phyloP scores from a whole-genome alignment of 2,797 vertebrate genomes.

The Poecilia velifera region DNA sequence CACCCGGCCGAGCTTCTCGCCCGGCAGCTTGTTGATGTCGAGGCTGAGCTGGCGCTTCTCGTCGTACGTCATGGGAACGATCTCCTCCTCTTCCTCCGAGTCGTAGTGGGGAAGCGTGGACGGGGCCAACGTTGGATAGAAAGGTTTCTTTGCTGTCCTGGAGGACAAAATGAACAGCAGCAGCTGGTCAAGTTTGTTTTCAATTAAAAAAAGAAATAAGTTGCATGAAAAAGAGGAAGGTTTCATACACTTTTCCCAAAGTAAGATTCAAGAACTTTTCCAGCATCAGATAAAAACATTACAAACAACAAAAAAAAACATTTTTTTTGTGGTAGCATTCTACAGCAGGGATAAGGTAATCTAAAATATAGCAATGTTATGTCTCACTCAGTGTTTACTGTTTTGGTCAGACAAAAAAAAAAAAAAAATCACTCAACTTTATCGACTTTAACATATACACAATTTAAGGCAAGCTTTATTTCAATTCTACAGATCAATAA shows the following conservation, averaged over 20 bases:
- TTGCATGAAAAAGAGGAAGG: neutral
- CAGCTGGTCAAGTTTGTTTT: slow-evolving; percentile 1
- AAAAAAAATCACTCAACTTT: too few relatives aligned
- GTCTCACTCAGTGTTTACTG: too few relatives aligned
- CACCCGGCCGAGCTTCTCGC: slow-evolving; percentile 92
- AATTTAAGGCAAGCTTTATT: too few relatives aligned
- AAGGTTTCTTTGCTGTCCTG: slow-evolving; percentile 85
- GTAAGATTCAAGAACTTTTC: neutral
- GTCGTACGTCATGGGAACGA: slow-evolving; percentile 92
- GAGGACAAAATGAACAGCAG: neutral
- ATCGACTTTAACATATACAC: too few relatives aligned
- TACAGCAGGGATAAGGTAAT: too few relatives aligned
- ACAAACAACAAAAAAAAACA: too few relatives aligned
- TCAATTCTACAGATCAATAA: too few relatives aligned
- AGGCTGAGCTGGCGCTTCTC: slow-evolving; percentile 93
- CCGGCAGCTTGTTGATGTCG: slow-evolving; percentile 94
- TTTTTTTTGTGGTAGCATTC: too few relatives aligned
- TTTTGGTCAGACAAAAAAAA: too few relatives aligned
- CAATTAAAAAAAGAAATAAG: neutral
- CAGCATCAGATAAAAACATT: too few relatives aligned
- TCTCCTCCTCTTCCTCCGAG: slow-evolving; percentile 93
- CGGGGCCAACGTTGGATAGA: slow-evolving; percentile 41
- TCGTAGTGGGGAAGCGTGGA: slow-evolving; percentile 81
- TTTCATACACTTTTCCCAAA: too few relatives aligned
- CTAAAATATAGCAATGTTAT: too few relatives aligned